Evolutionary conservation across 1,140 invertebrate genomes (phyloP), one percentile per base, ranked within the genome.

Genomic region (Drosophila nigromelanica): DNA sequence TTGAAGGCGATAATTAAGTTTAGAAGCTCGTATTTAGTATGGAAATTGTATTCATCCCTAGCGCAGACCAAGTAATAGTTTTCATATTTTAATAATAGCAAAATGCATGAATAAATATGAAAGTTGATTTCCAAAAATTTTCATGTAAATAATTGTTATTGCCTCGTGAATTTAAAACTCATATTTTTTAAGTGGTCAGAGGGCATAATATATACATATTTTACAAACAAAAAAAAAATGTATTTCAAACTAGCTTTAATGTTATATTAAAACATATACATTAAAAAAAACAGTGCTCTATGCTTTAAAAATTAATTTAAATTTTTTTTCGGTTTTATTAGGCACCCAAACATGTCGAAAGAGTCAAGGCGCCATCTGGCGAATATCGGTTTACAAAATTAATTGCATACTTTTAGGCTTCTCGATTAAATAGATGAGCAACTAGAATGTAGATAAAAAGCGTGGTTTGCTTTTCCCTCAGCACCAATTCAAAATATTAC

Each of bases 391-490:
- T 1, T 11, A 3, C 6, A 1, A 48, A 48, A 18, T 30, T 10
- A 6, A 27, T 45, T 61, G 66, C 66, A 52, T 45, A 69, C 58
- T 69, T 54, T 61, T 37, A 10, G 4, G 30, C 10, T 11, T 24
- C 0, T 18, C 2, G 7, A 33, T 50, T 4, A 42, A 15, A 21
- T 21, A 2, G 12, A 2, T 27, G 10, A 18, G 11, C 11, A 21
- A 40, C 27, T 11, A 1, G 15, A 24, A 14, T 12, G 4, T 0
- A 6, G 18, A 39, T 35, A 14, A 27, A 52, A 60, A 45, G 66
- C 15, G 45, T 43, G 55, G 45, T 33, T n/a, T 6, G 12, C 6
- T 21, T 35, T 55, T 39, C 4, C 35, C 35, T 0, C 8, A 11
- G 11, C 0, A 27, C 24, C 24, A 27, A 5, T 27, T 27, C 5